Conservation (phyloP, 2,113 vertebrate species). For the Leucosticte australis region DNA sequence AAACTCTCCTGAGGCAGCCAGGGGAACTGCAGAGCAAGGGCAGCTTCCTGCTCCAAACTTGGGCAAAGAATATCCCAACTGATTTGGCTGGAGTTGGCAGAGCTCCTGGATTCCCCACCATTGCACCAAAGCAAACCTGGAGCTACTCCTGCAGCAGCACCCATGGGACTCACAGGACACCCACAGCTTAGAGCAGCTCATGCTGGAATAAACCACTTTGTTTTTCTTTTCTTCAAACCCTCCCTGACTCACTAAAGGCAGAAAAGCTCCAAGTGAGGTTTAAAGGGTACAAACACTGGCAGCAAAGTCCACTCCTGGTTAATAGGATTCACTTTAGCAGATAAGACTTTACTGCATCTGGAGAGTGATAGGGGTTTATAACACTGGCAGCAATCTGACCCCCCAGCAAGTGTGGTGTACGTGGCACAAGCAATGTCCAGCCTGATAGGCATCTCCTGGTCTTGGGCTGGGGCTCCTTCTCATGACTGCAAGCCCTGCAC, state of each 20-base stretch:
- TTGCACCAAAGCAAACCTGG: neutral
- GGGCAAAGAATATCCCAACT: neutral
- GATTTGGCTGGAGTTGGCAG: neutral
- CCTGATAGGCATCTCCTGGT: neutral
- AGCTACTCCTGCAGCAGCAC: neutral
- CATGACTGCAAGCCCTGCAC: neutral
- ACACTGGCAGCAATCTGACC: neutral
- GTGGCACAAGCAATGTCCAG: constrained; percentile 14
- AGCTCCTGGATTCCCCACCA: neutral
- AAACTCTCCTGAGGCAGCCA: neutral
- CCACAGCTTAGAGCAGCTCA: neutral
- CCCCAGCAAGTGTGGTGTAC: neutral
- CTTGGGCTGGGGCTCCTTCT: neutral
- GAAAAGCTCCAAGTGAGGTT: neutral
- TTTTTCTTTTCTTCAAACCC: neutral
- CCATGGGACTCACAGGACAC: neutral
- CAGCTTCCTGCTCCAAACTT: neutral
- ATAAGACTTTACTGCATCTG: neutral
- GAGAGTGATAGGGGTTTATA: neutral
- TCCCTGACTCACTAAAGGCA: neutral
- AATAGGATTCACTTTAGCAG: neutral
- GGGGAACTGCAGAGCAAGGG: neutral
- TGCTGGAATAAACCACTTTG: neutral
- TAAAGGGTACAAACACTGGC: neutral
- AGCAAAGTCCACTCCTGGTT: constrained; percentile 31